Base-by-base conservation (phyloP, 2,113 vertebrate genomes). In the Gymnocephalus cernua region DNA sequence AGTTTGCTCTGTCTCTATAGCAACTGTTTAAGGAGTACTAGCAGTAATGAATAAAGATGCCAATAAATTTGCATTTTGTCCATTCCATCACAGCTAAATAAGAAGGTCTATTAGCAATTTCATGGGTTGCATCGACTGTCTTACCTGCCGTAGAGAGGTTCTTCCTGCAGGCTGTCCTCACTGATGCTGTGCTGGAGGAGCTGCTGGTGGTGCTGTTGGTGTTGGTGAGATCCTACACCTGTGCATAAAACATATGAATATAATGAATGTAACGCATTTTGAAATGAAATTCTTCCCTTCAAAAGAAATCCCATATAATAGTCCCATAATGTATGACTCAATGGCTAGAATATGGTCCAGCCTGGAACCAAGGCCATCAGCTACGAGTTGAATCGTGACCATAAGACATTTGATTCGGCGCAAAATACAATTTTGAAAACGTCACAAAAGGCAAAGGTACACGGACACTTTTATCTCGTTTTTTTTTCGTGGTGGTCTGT, bases 131-230 rank as follows among this genome's bases (percentile, higher is more conserved):
- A 23, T 1, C n/a, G 6, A 51, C 6, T 3, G 45, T 50, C 32
- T 74, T 57, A 94, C 93, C 92, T 81, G 83, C 25, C 35, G 45
- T 84, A 88, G 35, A 86, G 72, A 21, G 91, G 88, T 56, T 95
- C 93, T 0, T 95, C 95, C 85, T 93, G 94, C 54, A 93, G 91
- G 79, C 93, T 95, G 84, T 96, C 95, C 69, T 96, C 95, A 80
- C 94, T 95, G 74, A 94, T 93, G 32, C 95, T 95, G 68, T 95
- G 94, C 63, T 95, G 94, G n/a, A 95, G 86, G 54, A 89, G 71
- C 58, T 93, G 92, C 75, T 93, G 93, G 64, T 92, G 87, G 70
- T 86, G 85, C 71, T 91, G 92, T 12, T 91, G 90, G 79, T 92
- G 89, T 59, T 82, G 79, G 18, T 89, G 87, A 64, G 81, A 71